Evolutionary conservation across 2,797 vertebrate genomes (phyloP).

Genomic region (Tenualosa thibaudeaui): DNA sequence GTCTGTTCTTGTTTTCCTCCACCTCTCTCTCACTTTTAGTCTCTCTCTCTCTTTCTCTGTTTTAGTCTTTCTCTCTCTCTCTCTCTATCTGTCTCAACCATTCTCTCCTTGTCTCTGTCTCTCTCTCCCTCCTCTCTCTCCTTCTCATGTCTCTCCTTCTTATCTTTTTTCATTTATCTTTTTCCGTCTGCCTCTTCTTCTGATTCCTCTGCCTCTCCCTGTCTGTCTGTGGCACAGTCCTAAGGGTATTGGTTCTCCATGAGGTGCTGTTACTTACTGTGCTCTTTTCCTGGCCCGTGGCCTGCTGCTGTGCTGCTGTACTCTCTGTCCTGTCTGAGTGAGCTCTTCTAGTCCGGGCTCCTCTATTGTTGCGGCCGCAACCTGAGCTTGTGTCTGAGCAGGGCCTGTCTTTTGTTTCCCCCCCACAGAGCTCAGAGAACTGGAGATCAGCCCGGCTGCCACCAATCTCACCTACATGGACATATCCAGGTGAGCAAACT

Average conservation of each 20-base stretch:
- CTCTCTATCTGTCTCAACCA: neutral
- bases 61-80: neutral
- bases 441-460: conserved; percentile 89
- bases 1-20: too few species aligned
- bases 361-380: neutral
- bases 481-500: conserved; percentile 86
- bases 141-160: conserved; percentile 22
- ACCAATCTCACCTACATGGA: conserved; percentile 90
- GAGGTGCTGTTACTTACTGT: neutral
- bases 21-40: neutral
- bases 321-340: neutral
- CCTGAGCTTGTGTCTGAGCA: neutral
- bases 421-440: conserved; percentile 82
- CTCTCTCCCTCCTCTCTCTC: conserved; percentile 44
- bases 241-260: neutral
- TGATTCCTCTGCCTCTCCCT: neutral
- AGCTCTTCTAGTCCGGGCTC: neutral
- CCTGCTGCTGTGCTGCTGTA: neutral
- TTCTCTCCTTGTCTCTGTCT: neutral
- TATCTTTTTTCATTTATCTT: neutral
- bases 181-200: neutral
- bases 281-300: neutral
- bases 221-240: neutral
- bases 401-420: conserved; percentile 34
- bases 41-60: neutral